A percentile compares a stretch with the other conserved stretches of the same genome.
Conservation (phyloP, 2,113 vertebrate genomes). For the Ancistrus triradiatus region DNA sequence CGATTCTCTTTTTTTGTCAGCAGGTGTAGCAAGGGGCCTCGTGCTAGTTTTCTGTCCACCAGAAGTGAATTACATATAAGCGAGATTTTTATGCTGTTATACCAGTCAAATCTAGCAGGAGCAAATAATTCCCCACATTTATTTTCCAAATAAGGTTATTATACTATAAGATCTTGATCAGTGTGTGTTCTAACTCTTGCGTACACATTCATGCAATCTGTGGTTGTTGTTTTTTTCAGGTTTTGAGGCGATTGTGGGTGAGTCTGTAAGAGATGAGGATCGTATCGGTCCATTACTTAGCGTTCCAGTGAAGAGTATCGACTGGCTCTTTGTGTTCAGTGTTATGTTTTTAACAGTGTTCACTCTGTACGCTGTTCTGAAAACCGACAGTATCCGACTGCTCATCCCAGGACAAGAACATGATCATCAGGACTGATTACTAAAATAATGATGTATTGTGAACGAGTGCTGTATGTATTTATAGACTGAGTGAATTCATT, state of each 20-base stretch:
- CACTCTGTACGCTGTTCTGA: slow-evolving; percentile 80
- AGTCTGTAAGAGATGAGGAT: slow-evolving; percentile 75
- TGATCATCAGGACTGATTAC: slow-evolving; percentile 83
- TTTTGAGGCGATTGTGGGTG: slow-evolving; percentile 76
- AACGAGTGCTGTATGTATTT: not conserved
- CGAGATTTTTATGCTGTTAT: no score
- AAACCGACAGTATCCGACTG: slow-evolving; percentile 91
- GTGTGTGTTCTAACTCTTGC: no score
- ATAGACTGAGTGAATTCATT: no score
- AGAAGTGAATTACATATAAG: no score
- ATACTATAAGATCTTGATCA: no score
- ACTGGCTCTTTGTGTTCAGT: slow-evolving; percentile 95
- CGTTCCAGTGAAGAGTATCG: slow-evolving; percentile 77
- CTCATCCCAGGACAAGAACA: slow-evolving; percentile 93
- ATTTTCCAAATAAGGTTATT: no score
- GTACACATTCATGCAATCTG: no score
- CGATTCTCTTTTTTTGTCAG: no score
- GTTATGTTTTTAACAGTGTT: slow-evolving; percentile 86
- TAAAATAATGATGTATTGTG: not conserved
- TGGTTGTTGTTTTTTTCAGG: slow-evolving; percentile 68
- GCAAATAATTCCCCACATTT: no score
- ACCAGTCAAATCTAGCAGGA: no score
- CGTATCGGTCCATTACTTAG: slow-evolving; percentile 80
- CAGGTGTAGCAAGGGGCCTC: no score
- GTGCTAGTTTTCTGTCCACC: no score